Base-by-base conservation (phyloP, 1,140 invertebrate species). In the Telenomus remus region DNA sequence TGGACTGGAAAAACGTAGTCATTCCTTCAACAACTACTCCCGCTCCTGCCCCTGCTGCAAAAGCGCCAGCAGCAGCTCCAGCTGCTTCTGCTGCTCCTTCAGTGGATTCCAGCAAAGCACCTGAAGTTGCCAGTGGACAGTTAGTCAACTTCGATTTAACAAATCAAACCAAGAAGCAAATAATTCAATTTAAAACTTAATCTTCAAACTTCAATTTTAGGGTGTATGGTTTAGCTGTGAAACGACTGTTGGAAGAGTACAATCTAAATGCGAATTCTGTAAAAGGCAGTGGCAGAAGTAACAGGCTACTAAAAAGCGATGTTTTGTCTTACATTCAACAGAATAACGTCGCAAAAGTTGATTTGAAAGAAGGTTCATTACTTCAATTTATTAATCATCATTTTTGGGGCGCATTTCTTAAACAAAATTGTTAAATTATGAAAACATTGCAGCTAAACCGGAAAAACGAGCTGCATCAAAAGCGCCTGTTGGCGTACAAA, bases 291-390 rank as follows among this genome's bases (percentile, higher is more conserved):
- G 93, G 93, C 4, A 90, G 90, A 19, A 84, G 89, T 42, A 91
- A 91, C 74, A 87, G 88, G 59, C 73, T 94, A 4, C 75, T 93
- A 6, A 94, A 94, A 86, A 89, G 90, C 49, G 93, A 94, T 82
- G 89, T 94, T 19, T 80, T 94, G 11, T 82, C 87, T 6, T 88
- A 90, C 71, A 90, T 93, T 66, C 80, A 89, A 44, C 53, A 84
- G 12, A 91, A 92, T 35, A 90, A 90, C 34, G 37, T 93, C 4
- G 79, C 88, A 60, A 90, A 89, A 79, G 81, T 88, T 27, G 64
- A 86, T 7, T 81, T 79, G 11, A 80, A 81, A 80, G 11, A 76
- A 14, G 89, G 87, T 89, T 27, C 72, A 59, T 19, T 54, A 69
- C 10, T 48, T 55, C 13, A 49, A 60, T 51, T 35, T 69, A 4